A percentile compares a stretch with the other conserved stretches of the same genome.
phyloP scores from a whole-genome alignment of 2,797 vertebrate genomes.

The Notoglanidium macrostoma region DNA sequence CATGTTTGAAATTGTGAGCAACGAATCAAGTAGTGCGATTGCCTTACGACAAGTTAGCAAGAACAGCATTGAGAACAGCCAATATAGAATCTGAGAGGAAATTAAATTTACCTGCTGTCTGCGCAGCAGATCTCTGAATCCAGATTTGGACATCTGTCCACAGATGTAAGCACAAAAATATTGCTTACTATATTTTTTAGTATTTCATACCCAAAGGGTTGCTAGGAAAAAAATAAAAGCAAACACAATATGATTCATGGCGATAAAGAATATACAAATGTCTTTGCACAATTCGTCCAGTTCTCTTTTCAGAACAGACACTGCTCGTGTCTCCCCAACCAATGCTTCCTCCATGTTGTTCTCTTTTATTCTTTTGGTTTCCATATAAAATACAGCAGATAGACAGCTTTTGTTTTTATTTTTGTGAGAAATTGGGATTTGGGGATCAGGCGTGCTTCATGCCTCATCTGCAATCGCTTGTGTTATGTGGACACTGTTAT shows the following conservation, averaged over 20 bases:
- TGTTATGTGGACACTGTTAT: not conserved
- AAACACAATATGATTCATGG: not conserved
- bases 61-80: not conserved
- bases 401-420: not conserved
- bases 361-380: not conserved
- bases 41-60: not conserved
- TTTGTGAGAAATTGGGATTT: not conserved
- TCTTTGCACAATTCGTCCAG: not conserved
- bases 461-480: not conserved
- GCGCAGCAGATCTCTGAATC: not conserved
- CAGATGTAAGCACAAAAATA: not conserved
- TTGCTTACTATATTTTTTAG: not conserved
- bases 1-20: not conserved
- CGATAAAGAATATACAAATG: not conserved
- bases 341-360: not conserved
- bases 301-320: not conserved
- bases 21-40: not conserved
- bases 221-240: not conserved
- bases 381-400: not conserved
- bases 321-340: not conserved
- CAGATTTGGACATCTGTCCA: not conserved
- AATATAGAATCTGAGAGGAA: not conserved
- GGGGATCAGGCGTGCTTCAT: not conserved
- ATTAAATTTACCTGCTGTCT: not conserved
- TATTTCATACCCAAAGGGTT: not conserved